A percentile compares a stretch with the other conserved stretches of the same genome.
These are phyloP conservation scores for Platalea minor DNA, from an alignment of 2,797 vertebrate species.

Conservation along the genomic window DNA sequence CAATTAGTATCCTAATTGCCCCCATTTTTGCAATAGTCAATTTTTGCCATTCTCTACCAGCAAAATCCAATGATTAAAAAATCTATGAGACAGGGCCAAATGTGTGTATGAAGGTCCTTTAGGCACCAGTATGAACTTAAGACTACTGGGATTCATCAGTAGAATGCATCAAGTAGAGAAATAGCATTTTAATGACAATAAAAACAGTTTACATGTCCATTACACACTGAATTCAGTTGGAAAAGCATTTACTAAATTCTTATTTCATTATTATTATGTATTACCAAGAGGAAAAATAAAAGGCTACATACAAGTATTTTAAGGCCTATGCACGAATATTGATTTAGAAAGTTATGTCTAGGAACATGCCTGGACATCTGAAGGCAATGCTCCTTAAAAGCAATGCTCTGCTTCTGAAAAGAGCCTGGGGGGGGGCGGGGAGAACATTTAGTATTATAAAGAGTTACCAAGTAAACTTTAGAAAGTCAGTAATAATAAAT, in stretches of 20 bases:
- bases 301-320: background rate
- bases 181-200: background rate
- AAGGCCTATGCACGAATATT: background rate
- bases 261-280: background rate
- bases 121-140: background rate
- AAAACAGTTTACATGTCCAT: background rate
- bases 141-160: background rate
- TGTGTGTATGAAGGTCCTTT: background rate
- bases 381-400: background rate
- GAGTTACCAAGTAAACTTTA: accelerated
- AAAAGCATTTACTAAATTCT: background rate
- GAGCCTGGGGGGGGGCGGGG: background rate
- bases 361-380: background rate
- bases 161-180: background rate
- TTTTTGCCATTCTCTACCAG: background rate
- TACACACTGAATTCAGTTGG: background rate
- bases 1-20: background rate
- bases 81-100: background rate
- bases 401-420: background rate
- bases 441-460: background rate
- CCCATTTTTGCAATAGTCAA: background rate
- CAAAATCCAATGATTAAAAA: background rate
- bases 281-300: background rate
- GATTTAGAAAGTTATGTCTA: background rate
- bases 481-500: background rate